Evolutionary conservation across 2,797 vertebrate species (phyloP), one percentile per base, ranked within the genome.

Genomic region (Aeoliscus strigatus): DNA sequence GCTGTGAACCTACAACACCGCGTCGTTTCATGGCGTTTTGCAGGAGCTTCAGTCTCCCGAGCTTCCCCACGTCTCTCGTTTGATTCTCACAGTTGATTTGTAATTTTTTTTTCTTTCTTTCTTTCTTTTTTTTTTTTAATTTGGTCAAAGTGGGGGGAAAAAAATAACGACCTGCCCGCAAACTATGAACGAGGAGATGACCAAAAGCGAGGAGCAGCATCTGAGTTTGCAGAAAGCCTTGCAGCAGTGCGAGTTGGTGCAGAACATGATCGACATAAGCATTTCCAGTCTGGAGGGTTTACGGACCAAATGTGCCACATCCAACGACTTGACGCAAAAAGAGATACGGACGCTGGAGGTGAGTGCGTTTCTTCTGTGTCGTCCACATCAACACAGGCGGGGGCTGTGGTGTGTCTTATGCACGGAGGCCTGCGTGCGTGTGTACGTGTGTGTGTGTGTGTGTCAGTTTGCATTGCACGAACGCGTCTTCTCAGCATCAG

Each of bases 221-320:
- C 87, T 94, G 76, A 93, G 92, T 92, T 90, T 93, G 92, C 93
- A 96, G 80, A 96, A 94, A 92, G 94, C 94, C 84, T 87, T 96
- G 89, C 92, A 96, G 90, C 93, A 97, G 91, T 97, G 94, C 88
- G 93, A 97, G 85, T 83, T 96, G 89, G 93, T 97, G 85, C 94
- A 96, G 65, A 94, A 96, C 76, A 97, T 97, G 94, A 97, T 97
- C 77, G 94, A 97, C 87, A 92, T 97, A 86, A 97, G 94, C 88
- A 94, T 97, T 87, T 94, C 93, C 81, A 97, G 93, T 86, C 86
- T 96, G 88, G 94, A 96, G 87, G 94, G 94, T 83, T 90, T 97
- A 83, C 89, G 94, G 88, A 97, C 94, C 86, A 97, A 97, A 89
- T 96, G 94, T 91, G 94, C 94, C 86, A 92, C 93, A 89, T 94